phyloP scores from a whole-genome alignment of 2,797 vertebrate genomes.

The Periparus ater region DNA sequence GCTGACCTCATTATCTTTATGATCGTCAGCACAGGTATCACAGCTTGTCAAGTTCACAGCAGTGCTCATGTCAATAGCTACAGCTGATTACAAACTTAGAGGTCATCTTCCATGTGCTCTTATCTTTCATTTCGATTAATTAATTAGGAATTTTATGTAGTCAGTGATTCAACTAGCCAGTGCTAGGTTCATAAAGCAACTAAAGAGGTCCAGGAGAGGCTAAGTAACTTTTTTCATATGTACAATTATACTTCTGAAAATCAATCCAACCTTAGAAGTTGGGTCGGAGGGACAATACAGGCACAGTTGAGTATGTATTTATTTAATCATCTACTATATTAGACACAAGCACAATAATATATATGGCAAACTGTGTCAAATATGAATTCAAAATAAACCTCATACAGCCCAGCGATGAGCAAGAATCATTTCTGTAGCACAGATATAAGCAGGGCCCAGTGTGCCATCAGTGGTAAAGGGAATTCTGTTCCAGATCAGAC shows the following conservation, averaged over 20 bases:
- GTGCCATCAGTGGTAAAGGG: neutral
- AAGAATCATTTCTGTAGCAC: neutral
- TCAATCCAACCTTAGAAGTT: neutral
- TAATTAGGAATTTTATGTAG: neutral
- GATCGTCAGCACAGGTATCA: neutral
- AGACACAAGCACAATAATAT: neutral
- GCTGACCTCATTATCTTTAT: neutral
- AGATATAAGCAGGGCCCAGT: neutral
- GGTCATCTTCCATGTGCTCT: neutral
- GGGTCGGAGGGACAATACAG: neutral
- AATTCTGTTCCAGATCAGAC: neutral
- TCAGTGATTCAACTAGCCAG: neutral
- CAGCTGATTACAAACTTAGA: constrained; percentile 1
- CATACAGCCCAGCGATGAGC: neutral
- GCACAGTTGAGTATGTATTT: neutral
- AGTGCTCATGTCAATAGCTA: neutral
- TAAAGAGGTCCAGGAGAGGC: neutral
- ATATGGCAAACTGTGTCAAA: neutral
- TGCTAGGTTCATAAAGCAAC: neutral
- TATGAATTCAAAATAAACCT: neutral
- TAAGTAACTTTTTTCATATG: neutral
- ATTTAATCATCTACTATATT: neutral
- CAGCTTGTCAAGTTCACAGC: constrained; percentile 2
- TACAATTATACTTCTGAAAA: neutral
- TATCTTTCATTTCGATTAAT: neutral